Percentiles rank a stretch among this genome's conserved stretches.
phyloP scores from a whole-genome alignment of 1,140 invertebrate species.

The Pogonomyrmex barbatus region DNA sequence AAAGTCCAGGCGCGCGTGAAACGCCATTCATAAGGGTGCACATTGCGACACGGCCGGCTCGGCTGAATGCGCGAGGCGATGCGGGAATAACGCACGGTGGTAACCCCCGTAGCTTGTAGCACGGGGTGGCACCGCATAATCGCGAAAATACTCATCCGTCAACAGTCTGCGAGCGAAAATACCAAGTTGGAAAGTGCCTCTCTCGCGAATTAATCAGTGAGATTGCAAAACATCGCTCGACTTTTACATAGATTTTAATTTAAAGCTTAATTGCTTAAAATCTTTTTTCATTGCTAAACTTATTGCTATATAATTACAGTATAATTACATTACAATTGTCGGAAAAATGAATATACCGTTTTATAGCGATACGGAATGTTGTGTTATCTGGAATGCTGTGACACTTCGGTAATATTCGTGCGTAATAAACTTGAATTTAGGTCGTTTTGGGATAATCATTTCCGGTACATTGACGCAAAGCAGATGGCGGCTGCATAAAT shows the following conservation, averaged over 20 bases:
- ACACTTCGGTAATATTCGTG: neutral
- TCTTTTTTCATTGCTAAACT: no score
- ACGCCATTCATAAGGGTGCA: conserved; percentile 50
- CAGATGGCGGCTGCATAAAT: conserved; percentile 13
- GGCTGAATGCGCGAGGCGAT: conserved; percentile 34
- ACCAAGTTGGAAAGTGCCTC: neutral
- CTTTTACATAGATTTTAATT: neutral
- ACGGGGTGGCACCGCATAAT: neutral
- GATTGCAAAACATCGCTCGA: neutral
- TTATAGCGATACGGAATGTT: neutral
- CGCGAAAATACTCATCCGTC: neutral
- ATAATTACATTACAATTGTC: no score
- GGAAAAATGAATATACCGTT: neutral
- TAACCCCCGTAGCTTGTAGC: neutral
- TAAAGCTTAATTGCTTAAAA: neutral
- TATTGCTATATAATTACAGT: no score
- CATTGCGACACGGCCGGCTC: conserved; percentile 7
- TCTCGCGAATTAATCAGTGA: neutral
- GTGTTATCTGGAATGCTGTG: neutral
- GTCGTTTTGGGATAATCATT: conserved; percentile 3
- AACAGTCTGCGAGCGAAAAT: neutral
- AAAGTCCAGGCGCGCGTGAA: conserved; percentile 41
- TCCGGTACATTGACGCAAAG: neutral
- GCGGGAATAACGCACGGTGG: conserved; percentile 3
- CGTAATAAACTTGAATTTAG: neutral